phyloP scores from a whole-genome alignment of 2,113 vertebrate species.

The Acanthisitta chloris region DNA sequence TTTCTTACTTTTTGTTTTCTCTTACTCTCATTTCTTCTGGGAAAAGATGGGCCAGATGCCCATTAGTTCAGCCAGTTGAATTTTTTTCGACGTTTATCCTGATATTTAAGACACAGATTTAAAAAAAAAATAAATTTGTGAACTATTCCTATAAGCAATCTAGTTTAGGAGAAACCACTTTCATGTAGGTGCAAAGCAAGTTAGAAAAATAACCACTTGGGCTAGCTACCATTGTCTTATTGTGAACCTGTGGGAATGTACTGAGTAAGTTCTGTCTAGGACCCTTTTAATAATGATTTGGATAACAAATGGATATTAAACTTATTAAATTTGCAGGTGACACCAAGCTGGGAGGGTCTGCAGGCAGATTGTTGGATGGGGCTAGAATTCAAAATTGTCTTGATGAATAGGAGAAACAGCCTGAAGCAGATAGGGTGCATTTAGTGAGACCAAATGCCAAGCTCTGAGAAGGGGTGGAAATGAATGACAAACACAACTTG shows the following conservation, averaged over 20 bases:
- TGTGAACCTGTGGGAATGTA: neutral
- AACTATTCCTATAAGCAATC: neutral
- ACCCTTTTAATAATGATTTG: neutral
- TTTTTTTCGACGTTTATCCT: neutral
- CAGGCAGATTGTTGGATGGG: neutral
- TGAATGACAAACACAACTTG: neutral
- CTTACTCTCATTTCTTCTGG: neutral
- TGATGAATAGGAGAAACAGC: neutral
- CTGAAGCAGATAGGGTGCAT: neutral
- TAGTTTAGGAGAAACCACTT: neutral
- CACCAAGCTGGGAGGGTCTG: neutral
- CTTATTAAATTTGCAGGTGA: neutral
- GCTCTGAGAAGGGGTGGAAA: neutral
- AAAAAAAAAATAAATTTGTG: neutral
- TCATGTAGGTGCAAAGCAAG: neutral
- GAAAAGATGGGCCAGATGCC: neutral
- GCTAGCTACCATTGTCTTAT: neutral
- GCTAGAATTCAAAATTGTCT: neutral
- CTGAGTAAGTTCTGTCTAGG: neutral
- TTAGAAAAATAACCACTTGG: neutral
- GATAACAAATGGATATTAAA: neutral
- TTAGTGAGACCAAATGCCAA: neutral
- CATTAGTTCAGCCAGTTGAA: neutral
- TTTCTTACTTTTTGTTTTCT: neutral
- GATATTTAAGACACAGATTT: neutral